phyloP scores from a whole-genome alignment of 2,797 vertebrate genomes.

The Silurus lanzhouensis region DNA sequence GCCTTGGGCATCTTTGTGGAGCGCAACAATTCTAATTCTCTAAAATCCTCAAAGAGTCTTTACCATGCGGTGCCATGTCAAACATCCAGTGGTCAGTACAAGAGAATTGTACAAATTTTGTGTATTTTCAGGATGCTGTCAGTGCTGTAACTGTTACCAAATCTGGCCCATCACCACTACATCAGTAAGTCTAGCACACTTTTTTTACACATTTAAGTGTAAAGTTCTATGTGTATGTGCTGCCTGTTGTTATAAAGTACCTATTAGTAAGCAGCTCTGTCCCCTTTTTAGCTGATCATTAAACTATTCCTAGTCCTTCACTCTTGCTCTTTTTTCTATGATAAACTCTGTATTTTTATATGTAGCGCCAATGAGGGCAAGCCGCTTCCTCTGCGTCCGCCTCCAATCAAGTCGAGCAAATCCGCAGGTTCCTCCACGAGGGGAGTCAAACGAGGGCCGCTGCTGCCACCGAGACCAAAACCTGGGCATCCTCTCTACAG shows the following conservation, averaged over 20 bases:
- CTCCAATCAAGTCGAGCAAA: slow-evolving; percentile 76
- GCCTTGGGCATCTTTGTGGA: too few relatives aligned
- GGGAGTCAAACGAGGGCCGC: slow-evolving; percentile 78
- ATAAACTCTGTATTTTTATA: slow-evolving; percentile 38
- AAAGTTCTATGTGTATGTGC: too few relatives aligned
- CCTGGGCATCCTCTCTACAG: slow-evolving; percentile 88
- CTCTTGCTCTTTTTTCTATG: background rate
- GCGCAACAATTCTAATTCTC: too few relatives aligned
- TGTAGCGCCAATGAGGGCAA: slow-evolving; percentile 78
- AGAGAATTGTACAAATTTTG: background rate
- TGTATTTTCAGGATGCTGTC: slow-evolving; percentile 28
- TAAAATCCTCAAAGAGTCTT: too few relatives aligned
- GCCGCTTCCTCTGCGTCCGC: slow-evolving; percentile 79
- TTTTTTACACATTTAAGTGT: background rate
- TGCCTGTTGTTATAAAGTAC: background rate
- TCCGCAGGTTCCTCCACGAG: slow-evolving; percentile 60
- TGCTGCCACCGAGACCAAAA: slow-evolving; percentile 89
- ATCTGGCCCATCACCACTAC: slow-evolving; percentile 60
- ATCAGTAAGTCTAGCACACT: slow-evolving; percentile 58
- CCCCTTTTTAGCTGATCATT: background rate
- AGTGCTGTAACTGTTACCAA: background rate
- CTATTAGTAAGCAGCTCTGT: background rate
- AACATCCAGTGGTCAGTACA: too few relatives aligned
- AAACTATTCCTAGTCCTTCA: background rate
- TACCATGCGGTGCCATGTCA: too few relatives aligned